Evolutionary conservation across 2,797 vertebrate species (phyloP), one percentile per base, ranked within the genome.

Genomic region (Smutsia temminckii): DNA sequence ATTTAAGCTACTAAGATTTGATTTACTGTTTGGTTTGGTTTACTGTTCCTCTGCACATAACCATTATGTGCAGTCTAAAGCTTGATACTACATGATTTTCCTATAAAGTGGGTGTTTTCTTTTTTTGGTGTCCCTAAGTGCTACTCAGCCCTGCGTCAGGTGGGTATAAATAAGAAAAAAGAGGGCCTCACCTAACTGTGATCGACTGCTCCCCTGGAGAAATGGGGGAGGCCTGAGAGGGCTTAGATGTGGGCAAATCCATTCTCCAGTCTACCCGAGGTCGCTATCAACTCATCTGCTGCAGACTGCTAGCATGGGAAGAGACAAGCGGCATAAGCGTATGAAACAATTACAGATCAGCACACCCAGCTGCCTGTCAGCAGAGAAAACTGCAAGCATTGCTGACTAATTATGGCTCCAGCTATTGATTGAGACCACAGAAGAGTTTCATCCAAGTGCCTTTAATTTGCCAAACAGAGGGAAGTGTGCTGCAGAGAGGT

Each of bases 401-500:
- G 8, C 64, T 95, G 69, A 51, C 40, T 72, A 95, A 69, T 78
- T 96, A 74, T 0, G 57, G 71, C 68, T 74, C 32, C 53, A 86
- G 91, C 72, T 95, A 91, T 59, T 92, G 66, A 89, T 79, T 93
- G 89, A 8, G 79, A 74, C 86, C 61, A 74, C 0, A 3, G 83
- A 95, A 63, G 1, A 32, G 32, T 46, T 98, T 97, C 95, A 46
- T 8, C 12, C 40, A 91, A 78, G 61, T 88, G 69, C 55, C 95
- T 97, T 97, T 91, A 91, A 97, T 96, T 55, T 94, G 79, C 69
- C 64, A 85, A 97, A 95, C 29, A 6, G 6, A 97, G 95, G 40
- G 27, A 96, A 94, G 49, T 37, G 87, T 72, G 77, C 57, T 93
- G 71, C 81, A 81, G 91, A 96, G 95, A 94, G 53, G 25, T 12